Evolutionary conservation across 2,888 invertebrate species (phyloP).

Genomic region (Amphipyra tragopoginis): DNA sequence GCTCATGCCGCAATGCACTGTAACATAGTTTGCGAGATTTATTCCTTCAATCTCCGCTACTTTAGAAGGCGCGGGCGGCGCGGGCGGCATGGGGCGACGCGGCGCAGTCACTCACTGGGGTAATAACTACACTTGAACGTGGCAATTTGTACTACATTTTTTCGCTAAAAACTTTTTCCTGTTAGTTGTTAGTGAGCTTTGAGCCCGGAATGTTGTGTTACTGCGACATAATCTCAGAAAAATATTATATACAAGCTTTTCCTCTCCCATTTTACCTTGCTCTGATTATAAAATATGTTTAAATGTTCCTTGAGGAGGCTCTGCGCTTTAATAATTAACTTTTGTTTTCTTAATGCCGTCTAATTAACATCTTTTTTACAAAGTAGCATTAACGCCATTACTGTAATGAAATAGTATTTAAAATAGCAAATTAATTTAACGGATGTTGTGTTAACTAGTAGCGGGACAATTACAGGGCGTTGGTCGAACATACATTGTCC

Average conservation of each 20-base stretch:
- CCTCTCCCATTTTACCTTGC: conserved; percentile 40
- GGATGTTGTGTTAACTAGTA: background rate
- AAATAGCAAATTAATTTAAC: background rate
- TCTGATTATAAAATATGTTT: conserved; percentile 50
- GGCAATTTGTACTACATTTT: conserved; percentile 79
- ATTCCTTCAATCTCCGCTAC: conserved; percentile 76
- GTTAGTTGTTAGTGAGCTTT: conserved; percentile 64
- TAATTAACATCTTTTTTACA: conserved; percentile 39
- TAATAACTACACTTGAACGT: conserved; percentile 81
- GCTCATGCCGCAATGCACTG: conserved; percentile 56
- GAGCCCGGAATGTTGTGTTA: conserved; percentile 66
- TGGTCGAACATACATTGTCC: background rate
- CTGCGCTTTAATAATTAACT: conserved; percentile 26
- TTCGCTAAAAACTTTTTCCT: conserved; percentile 75
- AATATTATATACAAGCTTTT: conserved; percentile 59
- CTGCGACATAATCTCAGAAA: conserved; percentile 63
- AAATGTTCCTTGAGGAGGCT: conserved; percentile 24
- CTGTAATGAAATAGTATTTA: conserved; percentile 14
- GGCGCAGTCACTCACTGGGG: conserved; percentile 75
- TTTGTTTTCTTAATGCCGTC: conserved; percentile 33
- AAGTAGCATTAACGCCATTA: conserved; percentile 14
- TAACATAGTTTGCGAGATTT: conserved; percentile 72
- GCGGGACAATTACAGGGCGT: background rate
- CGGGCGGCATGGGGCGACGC: conserved; percentile 55
- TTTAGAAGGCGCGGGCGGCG: conserved; percentile 58